These are phyloP conservation scores for Lepidocyrtinus sp. DNA, from an alignment of 2,888 invertebrate species.

Conservation along the genomic window DNA sequence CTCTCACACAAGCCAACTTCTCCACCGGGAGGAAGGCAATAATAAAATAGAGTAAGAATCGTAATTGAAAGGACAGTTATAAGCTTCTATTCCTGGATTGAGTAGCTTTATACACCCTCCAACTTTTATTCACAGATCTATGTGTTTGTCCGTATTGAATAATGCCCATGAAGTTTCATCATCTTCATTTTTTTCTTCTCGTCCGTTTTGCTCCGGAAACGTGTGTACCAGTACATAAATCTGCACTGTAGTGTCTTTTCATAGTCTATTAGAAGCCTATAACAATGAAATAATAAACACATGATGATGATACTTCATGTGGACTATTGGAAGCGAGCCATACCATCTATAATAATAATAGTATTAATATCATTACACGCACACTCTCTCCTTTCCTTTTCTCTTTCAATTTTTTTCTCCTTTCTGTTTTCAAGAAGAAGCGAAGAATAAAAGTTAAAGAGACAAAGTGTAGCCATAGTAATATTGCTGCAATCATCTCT, in stretches of 20 bases:
- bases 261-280: constrained; percentile 13
- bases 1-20: not conserved
- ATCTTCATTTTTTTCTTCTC: constrained; percentile 30
- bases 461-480: constrained; percentile 50
- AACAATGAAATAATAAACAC: constrained; percentile 29
- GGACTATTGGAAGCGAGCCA: constrained; percentile 58
- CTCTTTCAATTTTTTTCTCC: not conserved
- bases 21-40: constrained; percentile 24
- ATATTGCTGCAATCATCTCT: constrained; percentile 53
- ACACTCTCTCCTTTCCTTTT: not conserved
- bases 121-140: constrained; percentile 20
- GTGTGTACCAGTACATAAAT: not conserved
- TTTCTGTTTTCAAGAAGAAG: constrained; percentile 22
- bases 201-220: constrained; percentile 5
- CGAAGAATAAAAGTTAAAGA: constrained; percentile 32
- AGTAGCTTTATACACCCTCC: constrained; percentile 33
- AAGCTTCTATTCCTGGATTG: not conserved
- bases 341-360: constrained; percentile 57
- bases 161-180: constrained; percentile 27
- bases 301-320: constrained; percentile 47
- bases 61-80: constrained; percentile 52
- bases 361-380: constrained; percentile 44
- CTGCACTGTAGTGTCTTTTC: not conserved
- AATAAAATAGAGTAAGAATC: constrained; percentile 44
- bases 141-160: not conserved